These are phyloP conservation scores for Troglohyphantes excavatus DNA, from an alignment of 2,888 invertebrate genomes.

Conservation along the genomic window DNA sequence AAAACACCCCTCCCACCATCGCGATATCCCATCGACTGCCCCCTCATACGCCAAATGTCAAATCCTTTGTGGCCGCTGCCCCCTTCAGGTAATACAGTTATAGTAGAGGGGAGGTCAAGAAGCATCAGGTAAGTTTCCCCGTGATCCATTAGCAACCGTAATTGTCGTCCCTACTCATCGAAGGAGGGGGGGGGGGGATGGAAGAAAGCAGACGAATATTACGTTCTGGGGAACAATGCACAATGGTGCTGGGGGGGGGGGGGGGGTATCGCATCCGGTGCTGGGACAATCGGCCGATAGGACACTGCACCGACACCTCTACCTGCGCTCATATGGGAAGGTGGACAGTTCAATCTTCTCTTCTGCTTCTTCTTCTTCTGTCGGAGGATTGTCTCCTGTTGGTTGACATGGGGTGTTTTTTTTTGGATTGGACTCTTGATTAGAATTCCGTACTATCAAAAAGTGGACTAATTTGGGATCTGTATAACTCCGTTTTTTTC, in stretches of 20 bases:
- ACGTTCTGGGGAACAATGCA: conserved; percentile 59
- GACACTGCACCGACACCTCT: conserved; percentile 77
- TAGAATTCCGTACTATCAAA: not conserved
- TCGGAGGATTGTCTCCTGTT: not conserved
- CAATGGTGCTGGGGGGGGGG: conserved; percentile 48
- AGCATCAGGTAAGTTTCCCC: conserved; percentile 26
- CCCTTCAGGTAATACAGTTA: conserved; percentile 27
- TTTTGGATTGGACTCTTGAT: not conserved
- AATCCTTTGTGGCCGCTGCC: not conserved
- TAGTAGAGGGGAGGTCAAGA: conserved; percentile 17
- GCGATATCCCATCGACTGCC: not conserved
- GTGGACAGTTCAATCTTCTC: conserved; percentile 36
- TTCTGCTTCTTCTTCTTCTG: too few relatives aligned
- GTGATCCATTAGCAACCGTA: conserved; percentile 58
- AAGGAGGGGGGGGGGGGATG: not conserved
- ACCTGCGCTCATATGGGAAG: conserved; percentile 61
- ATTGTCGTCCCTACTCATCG: conserved; percentile 57
- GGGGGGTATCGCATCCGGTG: conserved; percentile 59
- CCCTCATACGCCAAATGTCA: conserved; percentile 6
- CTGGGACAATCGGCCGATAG: conserved; percentile 71
- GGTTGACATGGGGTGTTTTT: not conserved
- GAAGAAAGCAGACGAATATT: conserved; percentile 34
- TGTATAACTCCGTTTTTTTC: too few relatives aligned
- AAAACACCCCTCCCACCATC: too few relatives aligned
- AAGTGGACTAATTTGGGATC: too few relatives aligned